Evolutionary conservation across 2,113 vertebrate genomes (phyloP).

Genomic region (Oceanodroma tethys): DNA sequence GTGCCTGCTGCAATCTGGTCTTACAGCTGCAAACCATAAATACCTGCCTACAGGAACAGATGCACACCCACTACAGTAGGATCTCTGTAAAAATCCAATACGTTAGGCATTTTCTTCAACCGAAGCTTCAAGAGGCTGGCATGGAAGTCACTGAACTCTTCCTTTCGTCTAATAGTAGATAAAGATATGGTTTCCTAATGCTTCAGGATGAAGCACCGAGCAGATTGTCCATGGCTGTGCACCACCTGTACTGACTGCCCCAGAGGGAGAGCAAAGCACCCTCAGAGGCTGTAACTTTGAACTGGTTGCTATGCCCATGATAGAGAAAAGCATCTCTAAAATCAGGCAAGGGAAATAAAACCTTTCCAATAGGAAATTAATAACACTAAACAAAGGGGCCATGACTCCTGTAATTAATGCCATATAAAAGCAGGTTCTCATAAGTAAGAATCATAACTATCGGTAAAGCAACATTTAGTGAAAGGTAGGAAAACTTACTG

Average conservation of each 20-base stretch:
- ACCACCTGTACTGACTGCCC: not conserved
- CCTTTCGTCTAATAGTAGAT: not conserved
- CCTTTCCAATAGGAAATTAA: not conserved
- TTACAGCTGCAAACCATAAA: not conserved
- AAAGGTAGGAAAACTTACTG: not conserved
- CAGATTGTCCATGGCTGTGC: not conserved
- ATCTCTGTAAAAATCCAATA: not conserved
- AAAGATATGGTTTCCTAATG: not conserved
- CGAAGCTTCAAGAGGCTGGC: not conserved
- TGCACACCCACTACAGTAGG: not conserved
- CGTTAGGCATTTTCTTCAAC: not conserved
- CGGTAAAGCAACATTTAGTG: not conserved
- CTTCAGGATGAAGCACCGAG: not conserved
- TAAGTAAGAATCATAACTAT: not conserved
- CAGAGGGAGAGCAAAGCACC: not conserved
- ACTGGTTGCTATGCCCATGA: not conserved
- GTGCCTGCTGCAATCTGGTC: not conserved
- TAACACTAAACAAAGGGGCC: not conserved
- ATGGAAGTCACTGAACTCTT: not conserved
- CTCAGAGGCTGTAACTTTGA: not conserved
- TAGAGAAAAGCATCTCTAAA: not conserved
- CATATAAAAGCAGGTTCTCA: not conserved
- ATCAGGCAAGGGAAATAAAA: not conserved
- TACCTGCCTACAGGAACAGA: not conserved
- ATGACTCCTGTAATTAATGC: not conserved